Base-by-base conservation (phyloP, 2,888 invertebrate species). In the Teleiodes luculella region DNA sequence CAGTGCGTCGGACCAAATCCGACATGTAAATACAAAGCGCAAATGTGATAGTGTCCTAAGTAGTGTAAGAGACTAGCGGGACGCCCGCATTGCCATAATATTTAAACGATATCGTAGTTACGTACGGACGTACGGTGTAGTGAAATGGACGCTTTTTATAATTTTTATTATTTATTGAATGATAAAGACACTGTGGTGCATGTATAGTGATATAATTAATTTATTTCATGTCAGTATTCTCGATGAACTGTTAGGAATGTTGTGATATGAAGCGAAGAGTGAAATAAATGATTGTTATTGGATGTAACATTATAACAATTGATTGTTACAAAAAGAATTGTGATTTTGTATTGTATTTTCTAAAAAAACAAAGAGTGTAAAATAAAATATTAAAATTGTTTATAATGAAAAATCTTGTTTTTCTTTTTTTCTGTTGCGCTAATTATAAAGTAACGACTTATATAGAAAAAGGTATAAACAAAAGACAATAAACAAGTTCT, bases 41-140 rank as follows among this genome's bases (percentile, higher is more conserved):
- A 87, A 86, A 87, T 89, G 89, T 89, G 89, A 89, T 88, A 80
- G 86, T 88, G 87, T 89, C 87, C 86, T 89, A 88, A 87, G 81
- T 89, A 87, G 86, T 80, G 74, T 86, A 81, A 87, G 80, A 83
- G 84, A 86, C 86, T 84, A 76, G 83, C 83, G 86, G 87, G 70
- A 57, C 62, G 65, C 65, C 83, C 84, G 84, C 83, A 72, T 78
- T 89, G 89, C 89, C 89, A 89, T 89, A 87, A 82, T 88, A 83
- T 83, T 81, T 82, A 78, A 71, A 74, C 72, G 68, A 59, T 69
- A 68, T 73, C 65, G 60, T 62, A 66, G 53, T 59, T 55, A 57
- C 58, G 14, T 52, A 52, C 39, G 51, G 58, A 52, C n/a, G 45
- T 45, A 33, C 47, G 41, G 50, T 49, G 59, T 67, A 69, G 64